Evolutionary conservation across 1,140 invertebrate species (phyloP), one percentile per base, ranked within the genome.

Genomic region (Patella vulgata): DNA sequence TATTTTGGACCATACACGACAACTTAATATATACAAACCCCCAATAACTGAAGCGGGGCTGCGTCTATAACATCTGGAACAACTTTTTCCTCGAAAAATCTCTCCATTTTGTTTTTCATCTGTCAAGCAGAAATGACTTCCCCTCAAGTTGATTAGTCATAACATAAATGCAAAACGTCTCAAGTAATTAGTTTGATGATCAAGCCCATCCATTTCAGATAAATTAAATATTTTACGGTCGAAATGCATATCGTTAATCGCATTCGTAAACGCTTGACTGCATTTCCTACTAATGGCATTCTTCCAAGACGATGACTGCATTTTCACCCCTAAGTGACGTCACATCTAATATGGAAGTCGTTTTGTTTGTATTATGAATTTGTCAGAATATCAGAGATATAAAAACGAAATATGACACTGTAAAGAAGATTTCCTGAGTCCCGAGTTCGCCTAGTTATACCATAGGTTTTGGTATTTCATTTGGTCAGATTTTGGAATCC

Each of bases 31-130:
- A n/a, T 4, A 27, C 44, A 27, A 58, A 67, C 65, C 51, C 23
- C 30, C 27, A 68, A 48, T 21, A 55, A 8, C 6, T 43, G 25
- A 17, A 30, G 27, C 5, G 66, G 66, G 4, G 50, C 52, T 42
- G 19, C 23, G 33, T 68, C 66, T 43, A 68, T 59, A 25, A 68
- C 59, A 59, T 68, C 66, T 19, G 47, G 39, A 2, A 57, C 48
- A 19, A 68, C 31, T 39, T 56, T 47, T 9, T 62, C 54, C 9
- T 31, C 27, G 31, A 19, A 43, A 46, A 66, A 66, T 19, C 0
- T 21, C 21, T 59, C 63, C 63, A 65, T 65, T 46, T 47, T 19
- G 53, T 8, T 36, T n/a, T 27, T 30, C n/a, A 28, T 3, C 11
- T 14, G 28, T 43, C 14, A 27, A 3, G 36, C 9, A 39, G 23